Evolutionary conservation across 1,140 invertebrate species (phyloP).

Genomic region (Microvelia longipes): DNA sequence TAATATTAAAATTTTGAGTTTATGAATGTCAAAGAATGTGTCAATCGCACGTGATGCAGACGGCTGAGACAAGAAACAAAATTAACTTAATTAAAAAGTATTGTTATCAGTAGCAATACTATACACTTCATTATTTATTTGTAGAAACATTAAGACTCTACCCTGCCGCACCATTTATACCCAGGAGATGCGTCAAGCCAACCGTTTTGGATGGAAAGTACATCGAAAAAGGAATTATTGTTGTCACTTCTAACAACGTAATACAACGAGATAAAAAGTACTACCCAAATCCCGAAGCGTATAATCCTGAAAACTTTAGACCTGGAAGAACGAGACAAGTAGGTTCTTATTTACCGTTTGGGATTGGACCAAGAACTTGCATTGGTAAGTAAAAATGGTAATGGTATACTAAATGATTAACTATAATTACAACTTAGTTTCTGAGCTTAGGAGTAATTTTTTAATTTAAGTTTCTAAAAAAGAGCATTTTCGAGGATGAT

Average conservation of each 20-base stretch:
- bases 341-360: constrained; percentile 37
- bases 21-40: too few relatives aligned
- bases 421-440: too few relatives aligned
- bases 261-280: constrained; percentile 40
- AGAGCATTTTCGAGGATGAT: too few relatives aligned
- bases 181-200: background rate
- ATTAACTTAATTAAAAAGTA: too few relatives aligned
- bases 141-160: constrained; percentile 22
- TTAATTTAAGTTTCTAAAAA: too few relatives aligned
- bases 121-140: too few relatives aligned
- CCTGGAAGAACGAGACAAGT: constrained; percentile 30
- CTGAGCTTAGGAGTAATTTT: too few relatives aligned
- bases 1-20: too few relatives aligned
- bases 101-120: too few relatives aligned
- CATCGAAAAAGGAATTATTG: constrained; percentile 29
- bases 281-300: constrained; percentile 38
- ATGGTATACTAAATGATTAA: too few relatives aligned
- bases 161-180: background rate
- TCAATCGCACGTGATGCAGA: too few relatives aligned
- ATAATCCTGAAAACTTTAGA: constrained; percentile 37
- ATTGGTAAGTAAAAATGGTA: constrained; percentile 38
- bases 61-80: too few relatives aligned
- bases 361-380: constrained; percentile 44
- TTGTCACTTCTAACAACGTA: constrained; percentile 38
- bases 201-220: background rate